phyloP scores from a whole-genome alignment of 2,113 vertebrate genomes.

The Gallinago jamesoni region DNA sequence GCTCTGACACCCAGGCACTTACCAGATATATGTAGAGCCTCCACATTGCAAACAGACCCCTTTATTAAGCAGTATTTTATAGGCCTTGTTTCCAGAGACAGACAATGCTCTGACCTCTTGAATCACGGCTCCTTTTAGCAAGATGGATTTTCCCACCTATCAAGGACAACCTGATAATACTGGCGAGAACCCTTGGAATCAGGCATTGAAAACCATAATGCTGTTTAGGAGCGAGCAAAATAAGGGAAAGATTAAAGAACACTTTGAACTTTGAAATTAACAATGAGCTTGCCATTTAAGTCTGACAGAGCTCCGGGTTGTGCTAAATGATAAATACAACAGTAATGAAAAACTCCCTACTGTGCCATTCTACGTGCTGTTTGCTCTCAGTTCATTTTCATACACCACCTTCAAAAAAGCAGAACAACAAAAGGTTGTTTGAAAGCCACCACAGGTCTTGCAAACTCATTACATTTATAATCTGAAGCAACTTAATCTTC shows the following conservation, averaged over 20 bases:
- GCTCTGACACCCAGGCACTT: not conserved
- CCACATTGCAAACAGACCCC: not conserved
- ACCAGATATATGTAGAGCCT: not conserved
- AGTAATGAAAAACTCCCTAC: slow-evolving; percentile 16
- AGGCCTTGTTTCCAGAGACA: not conserved
- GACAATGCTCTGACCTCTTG: slow-evolving; percentile 20
- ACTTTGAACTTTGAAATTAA: slow-evolving; percentile 51
- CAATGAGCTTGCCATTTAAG: slow-evolving; percentile 44
- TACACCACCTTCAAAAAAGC: not conserved
- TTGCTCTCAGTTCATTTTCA: slow-evolving; percentile 25
- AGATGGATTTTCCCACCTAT: not conserved
- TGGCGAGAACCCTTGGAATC: not conserved
- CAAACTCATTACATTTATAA: not conserved
- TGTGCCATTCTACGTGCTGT: slow-evolving; percentile 2
- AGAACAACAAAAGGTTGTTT: slow-evolving; percentile 6
- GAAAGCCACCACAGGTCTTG: slow-evolving; percentile 7
- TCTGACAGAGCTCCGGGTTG: not conserved
- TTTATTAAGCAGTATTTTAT: not conserved
- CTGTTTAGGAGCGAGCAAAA: not conserved
- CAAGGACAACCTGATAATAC: slow-evolving; percentile 11
- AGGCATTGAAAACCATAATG: not conserved
- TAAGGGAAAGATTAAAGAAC: slow-evolving; percentile 18
- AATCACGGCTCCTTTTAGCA: not conserved
- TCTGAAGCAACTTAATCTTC: slow-evolving; percentile 19
- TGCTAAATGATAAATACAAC: slow-evolving; percentile 6